A percentile compares a stretch with the other conserved stretches of the same genome.
These are phyloP conservation scores for Lasioglossum vierecki DNA, from an alignment of 2,888 invertebrate species.

Conservation along the genomic window DNA sequence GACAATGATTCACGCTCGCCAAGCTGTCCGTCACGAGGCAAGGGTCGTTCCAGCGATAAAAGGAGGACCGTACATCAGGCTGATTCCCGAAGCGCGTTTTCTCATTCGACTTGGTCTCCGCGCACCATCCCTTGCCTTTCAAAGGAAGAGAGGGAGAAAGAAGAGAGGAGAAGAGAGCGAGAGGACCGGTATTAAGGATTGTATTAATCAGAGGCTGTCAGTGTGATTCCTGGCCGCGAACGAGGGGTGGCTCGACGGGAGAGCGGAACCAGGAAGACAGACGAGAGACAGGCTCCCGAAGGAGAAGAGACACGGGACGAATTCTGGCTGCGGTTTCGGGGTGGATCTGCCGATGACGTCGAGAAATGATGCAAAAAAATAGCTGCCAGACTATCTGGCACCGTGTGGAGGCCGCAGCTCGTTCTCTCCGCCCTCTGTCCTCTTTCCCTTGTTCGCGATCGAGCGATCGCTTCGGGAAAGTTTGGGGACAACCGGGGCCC, in stretches of 20 bases:
- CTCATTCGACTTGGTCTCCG: slow-evolving; percentile 38
- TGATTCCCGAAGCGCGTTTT: slow-evolving; percentile 32
- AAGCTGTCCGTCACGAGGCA: slow-evolving; percentile 21
- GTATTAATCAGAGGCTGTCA: slow-evolving; percentile 84
- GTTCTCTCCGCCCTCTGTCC: not conserved
- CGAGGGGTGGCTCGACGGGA: slow-evolving; percentile 52
- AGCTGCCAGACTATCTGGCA: slow-evolving; percentile 79
- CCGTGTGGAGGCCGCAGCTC: slow-evolving; percentile 51
- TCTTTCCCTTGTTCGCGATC: slow-evolving; percentile 18
- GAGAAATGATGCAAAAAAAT: slow-evolving; percentile 83
- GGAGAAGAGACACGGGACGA: slow-evolving; percentile 75
- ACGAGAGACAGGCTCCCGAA: slow-evolving; percentile 59
- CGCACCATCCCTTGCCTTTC: slow-evolving; percentile 39
- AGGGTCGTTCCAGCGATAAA: slow-evolving; percentile 32
- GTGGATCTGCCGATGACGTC: slow-evolving; percentile 82
- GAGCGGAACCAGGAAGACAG: slow-evolving; percentile 51
- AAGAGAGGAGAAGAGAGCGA: slow-evolving; percentile 37
- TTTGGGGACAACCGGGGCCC: slow-evolving; percentile 17
- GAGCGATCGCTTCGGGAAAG: not conserved
- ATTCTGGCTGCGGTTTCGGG: slow-evolving; percentile 73
- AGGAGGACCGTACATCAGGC: slow-evolving; percentile 51
- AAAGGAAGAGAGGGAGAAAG: slow-evolving; percentile 29
- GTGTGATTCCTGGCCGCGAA: slow-evolving; percentile 73
- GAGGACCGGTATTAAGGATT: slow-evolving; percentile 80
- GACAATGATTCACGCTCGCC: slow-evolving; percentile 35